Evolutionary conservation across 2,888 invertebrate genomes (phyloP), one percentile per base, ranked within the genome.

Genomic region (Agelastica alni): DNA sequence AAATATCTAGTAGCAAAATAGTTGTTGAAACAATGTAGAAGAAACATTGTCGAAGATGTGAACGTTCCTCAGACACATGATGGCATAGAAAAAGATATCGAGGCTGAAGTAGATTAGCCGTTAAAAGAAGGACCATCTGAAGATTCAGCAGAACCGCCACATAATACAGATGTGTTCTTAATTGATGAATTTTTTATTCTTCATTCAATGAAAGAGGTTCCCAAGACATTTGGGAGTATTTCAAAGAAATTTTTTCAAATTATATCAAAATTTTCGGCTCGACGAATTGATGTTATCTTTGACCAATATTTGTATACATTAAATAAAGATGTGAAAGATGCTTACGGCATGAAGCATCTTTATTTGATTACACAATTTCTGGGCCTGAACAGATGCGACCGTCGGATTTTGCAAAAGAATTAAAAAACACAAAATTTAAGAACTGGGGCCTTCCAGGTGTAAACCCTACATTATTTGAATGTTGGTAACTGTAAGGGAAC

Each of bases 361-460:
- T 4, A 30, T 10, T 6, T 4, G 30, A 64, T 32, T 68, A 58
- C 13, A 59, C 26, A 9, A 67, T 67, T 34, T 26, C 61, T 53
- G 65, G 58, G 1, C 63, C 66, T 28, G 62, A 67, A 26, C 70
- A 69, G 61, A 53, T 55, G 28, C 14, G 65, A 46, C 64, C 60
- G 18, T 37, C 49, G 18, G 37, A 47, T 47, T 37, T 47, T 26
- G 22, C 28, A 2, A 47, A 47, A 37, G 37, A 47, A 46, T 36
- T 68, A 12, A 65, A 59, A 52, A 67, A 61, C 52, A 59, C 41
- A 1, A 30, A 62, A 17, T 69, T 68, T 49, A 69, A 68, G 56
- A 39, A 63, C n/a, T n/a, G n/a, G n/a, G n/a, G n/a, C n/a, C n/a
- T n/a, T n/a, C n/a, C n/a, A n/a, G n/a, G n/a, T n/a, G n/a, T n/a